Evolutionary conservation across 2,888 invertebrate genomes (phyloP), one percentile per base, ranked within the genome.

Genomic region (Papilio gigon): DNA sequence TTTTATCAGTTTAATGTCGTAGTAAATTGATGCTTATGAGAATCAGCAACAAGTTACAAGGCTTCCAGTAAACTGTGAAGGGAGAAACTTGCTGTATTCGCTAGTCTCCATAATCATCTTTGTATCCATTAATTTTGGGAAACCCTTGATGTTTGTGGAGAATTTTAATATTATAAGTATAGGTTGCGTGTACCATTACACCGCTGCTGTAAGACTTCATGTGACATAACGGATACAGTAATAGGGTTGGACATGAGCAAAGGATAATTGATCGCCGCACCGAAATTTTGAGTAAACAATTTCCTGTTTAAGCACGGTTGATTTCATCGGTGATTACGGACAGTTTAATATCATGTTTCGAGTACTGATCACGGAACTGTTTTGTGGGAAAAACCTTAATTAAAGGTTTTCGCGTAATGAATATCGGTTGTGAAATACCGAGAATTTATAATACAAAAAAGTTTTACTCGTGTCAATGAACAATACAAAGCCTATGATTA

Each of bases 211-310:
- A 53, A 53, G 53, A 53, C 14, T 53, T 53, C 30, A 53, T 30
- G 53, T 17, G 53, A 53, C 53, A 53, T 53, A 30, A 53, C 53
- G 53, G 53, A 8, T 17, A 53, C n/a, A 30, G 4, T 60, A 40
- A 60, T 44, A 30, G 47, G 33, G 62, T 62, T 30, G 33, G 27
- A 27, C 62, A 33, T 62, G 44, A 30, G 33, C 20, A 47, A 44
- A 30, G 30, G 44, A 14, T 27, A 62, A 47, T 47, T 62, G 20
- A 62, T 44, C 30, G 17, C 53, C 35, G 53, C 53, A 30, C 12
- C 27, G 56, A 65, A 17, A 37, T 40, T 53, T 65, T 65, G 40
- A 25, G 60, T 60, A 60, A 60, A 60, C 60, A 37, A 60, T 60
- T 60, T 60, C 60, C 60, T 40, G 37, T 53, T 53, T 53, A 17